Conservation (phyloP, 2,888 invertebrate genomes). For the Diaprepes abbreviatus region DNA sequence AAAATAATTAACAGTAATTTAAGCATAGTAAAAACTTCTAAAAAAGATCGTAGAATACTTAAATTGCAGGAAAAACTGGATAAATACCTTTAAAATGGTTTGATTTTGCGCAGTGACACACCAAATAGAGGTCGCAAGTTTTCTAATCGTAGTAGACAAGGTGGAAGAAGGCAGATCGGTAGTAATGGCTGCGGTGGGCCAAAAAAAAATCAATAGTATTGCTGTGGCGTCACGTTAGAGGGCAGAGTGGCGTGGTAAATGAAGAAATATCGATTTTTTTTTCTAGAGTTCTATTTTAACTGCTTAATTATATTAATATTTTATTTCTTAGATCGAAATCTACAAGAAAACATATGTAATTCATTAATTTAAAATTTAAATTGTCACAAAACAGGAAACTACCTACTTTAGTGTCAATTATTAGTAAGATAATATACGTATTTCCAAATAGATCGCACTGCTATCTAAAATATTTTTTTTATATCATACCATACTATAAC, state of each 20-base stretch:
- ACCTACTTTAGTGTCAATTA: too few species aligned
- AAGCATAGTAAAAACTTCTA: neutral
- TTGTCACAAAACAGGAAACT: too few species aligned
- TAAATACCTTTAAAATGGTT: neutral
- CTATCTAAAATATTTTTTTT: too few species aligned
- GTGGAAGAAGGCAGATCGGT: constrained; percentile 34
- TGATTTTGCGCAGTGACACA: constrained; percentile 18
- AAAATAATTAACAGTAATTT: neutral
- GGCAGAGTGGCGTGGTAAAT: constrained; percentile 43
- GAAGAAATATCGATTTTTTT: constrained; percentile 35
- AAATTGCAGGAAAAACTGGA: neutral
- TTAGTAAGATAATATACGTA: too few species aligned
- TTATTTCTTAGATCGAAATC: constrained; percentile 1
- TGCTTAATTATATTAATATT: constrained; percentile 13
- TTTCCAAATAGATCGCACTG: neutral
- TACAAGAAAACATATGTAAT: neutral
- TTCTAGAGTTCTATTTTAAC: constrained; percentile 29
- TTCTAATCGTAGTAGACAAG: constrained; percentile 21
- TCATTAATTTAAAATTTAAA: neutral
- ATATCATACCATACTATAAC: too few species aligned
- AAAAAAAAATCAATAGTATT: constrained; percentile 41
- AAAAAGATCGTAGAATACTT: neutral
- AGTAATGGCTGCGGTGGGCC: constrained; percentile 27
- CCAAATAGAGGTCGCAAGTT: constrained; percentile 32
- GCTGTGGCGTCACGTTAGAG: constrained; percentile 46